phyloP scores from a whole-genome alignment of 2,888 invertebrate species.

The Drosophila melanosoma region DNA sequence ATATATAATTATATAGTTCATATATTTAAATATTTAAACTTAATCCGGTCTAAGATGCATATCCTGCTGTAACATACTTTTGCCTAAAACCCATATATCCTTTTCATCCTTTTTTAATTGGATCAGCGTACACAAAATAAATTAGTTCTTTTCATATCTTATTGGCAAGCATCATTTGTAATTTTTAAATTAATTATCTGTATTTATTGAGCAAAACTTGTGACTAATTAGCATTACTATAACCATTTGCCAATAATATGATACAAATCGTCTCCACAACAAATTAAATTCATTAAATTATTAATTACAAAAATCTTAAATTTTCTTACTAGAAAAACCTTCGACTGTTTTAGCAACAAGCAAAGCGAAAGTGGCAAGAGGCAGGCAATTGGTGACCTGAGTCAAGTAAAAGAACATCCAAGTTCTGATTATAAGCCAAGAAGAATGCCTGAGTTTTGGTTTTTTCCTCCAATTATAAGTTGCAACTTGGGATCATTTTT shows the following conservation, averaged over 20 bases:
- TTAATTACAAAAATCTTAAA: constrained; percentile 9
- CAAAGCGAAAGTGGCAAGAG: constrained; percentile 1
- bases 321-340: constrained; percentile 1
- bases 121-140: neutral
- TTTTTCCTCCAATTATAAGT: constrained; percentile 30
- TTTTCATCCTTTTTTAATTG: neutral
- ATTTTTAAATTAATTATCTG: neutral
- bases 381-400: neutral
- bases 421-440: constrained; percentile 1
- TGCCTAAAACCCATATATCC: neutral
- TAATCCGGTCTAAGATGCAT: neutral
- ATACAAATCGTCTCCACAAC: neutral
- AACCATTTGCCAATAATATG: neutral
- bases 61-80: neutral
- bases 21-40: neutral
- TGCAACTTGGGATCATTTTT: constrained; percentile 28
- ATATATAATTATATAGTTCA: neutral
- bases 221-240: neutral
- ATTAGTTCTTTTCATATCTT: neutral
- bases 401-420: neutral
- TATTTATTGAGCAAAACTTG: neutral
- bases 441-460: constrained; percentile 1
- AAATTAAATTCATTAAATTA: constrained; percentile 1
- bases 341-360: neutral
- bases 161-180: too few species aligned